Evolutionary conservation across 2,888 invertebrate species (phyloP).

Genomic region (Drosophila diplacantha): DNA sequence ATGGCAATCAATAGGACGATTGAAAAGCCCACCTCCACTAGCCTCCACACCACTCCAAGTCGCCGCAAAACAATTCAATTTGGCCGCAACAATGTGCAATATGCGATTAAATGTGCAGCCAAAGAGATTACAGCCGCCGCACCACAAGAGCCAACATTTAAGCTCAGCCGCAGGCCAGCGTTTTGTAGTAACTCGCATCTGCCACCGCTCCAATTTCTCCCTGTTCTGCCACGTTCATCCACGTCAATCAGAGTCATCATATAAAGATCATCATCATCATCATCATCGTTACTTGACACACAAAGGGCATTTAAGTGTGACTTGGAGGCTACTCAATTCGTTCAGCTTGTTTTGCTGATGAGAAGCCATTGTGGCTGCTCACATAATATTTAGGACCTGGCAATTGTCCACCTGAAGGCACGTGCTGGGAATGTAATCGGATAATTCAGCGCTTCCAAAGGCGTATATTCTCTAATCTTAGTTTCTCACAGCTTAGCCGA

Average conservation of each 20-base stretch:
- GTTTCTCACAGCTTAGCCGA: not conserved
- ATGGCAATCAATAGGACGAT: conserved; percentile 36
- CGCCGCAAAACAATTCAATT: conserved; percentile 58
- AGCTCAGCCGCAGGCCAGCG: conserved; percentile 31
- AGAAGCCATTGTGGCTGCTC: conserved; percentile 13
- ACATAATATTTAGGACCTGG: conserved; percentile 23
- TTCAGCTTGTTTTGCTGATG: conserved; percentile 12
- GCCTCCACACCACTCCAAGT: not conserved
- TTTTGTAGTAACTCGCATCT: conserved; percentile 28
- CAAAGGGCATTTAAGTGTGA: conserved; percentile 27
- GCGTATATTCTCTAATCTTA: not conserved
- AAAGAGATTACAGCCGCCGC: conserved; percentile 48
- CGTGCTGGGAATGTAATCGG: conserved; percentile 14
- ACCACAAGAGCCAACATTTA: conserved; percentile 41
- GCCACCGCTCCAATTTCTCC: conserved; percentile 17
- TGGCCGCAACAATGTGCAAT: conserved; percentile 49
- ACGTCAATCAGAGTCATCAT: conserved; percentile 23
- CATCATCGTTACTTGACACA: conserved; percentile 28
- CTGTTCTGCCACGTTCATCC: conserved; percentile 1
- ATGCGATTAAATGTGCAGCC: conserved; percentile 51
- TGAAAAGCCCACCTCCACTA: conserved; percentile 24
- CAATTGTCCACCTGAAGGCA: conserved; percentile 25
- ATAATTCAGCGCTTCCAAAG: not conserved
- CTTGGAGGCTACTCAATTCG: conserved; percentile 19
- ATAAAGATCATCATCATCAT: conserved; percentile 15